Evolutionary conservation across 2,888 invertebrate genomes (phyloP), one percentile per base, ranked within the genome.

Genomic region (Lycocerus yunnanus): DNA sequence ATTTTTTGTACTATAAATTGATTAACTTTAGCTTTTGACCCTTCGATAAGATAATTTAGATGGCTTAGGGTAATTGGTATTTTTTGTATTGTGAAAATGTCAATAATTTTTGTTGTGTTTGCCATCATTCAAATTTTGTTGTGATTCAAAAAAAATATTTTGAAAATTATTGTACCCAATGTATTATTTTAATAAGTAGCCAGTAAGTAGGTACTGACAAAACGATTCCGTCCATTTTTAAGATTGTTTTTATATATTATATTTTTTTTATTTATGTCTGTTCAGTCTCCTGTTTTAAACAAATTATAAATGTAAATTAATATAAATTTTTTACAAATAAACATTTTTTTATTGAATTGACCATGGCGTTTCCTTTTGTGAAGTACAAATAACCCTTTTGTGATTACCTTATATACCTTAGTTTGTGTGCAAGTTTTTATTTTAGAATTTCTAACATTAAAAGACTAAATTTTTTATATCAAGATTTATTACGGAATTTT

Each of bases 161-260:
- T 4, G 13, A 27, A n/a, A 43, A 43, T 43, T 43, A 6, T n/a
- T n/a, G n/a, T 43, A n/a, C n/a, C 43, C n/a, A n/a, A n/a, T n/a
- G 43, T 43, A 43, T 43, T 43, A 43, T 43, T 43, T 43, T 43
- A n/a, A n/a, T 43, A n/a, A 43, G 2, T n/a, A 43, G 43, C n/a
- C 43, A n/a, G 8, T 43, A 63, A 16, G 61, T 24, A 24, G 21
- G 21, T 18, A 63, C 20, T 63, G 61, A 63, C 61, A 63, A 20
- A 16, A 63, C 20, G 61, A 63, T 20, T 63, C 61, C 61, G 61
- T 63, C 61, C 61, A 63, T 63, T 63, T 61, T 60, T 63, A n/a
- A 63, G 20, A 63, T 63, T 63, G 20, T 63, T n/a, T 60, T 16
- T 11, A 3, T 63, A 18, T 63, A 63, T 43, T n/a, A 43, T 43